Evolutionary conservation across 2,797 vertebrate species (phyloP).

Genomic region (Sebastes dallii): DNA sequence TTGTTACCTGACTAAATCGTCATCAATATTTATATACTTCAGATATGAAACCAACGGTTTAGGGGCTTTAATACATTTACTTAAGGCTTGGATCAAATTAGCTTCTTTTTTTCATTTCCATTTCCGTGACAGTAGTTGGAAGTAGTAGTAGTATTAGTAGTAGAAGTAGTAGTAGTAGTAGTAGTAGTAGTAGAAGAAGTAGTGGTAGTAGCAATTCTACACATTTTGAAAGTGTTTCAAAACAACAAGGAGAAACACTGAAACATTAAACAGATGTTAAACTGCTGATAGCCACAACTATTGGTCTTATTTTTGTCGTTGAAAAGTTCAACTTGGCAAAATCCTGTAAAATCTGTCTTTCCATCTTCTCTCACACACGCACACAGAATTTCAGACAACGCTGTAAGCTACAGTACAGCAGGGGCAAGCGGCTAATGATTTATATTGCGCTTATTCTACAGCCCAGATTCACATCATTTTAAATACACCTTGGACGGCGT

Average conservation of each 20-base stretch:
- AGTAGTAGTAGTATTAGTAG: no score
- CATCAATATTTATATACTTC: neutral
- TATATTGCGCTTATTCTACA: constrained; percentile 54
- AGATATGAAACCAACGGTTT: neutral
- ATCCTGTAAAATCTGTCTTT: neutral
- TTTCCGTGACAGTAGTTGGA: neutral
- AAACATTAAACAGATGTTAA: neutral
- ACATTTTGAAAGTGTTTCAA: neutral
- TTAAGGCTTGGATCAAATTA: neutral
- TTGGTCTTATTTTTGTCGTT: neutral
- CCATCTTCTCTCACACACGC: neutral
- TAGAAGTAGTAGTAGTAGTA: neutral
- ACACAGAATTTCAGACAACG: constrained; percentile 4
- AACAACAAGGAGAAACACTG: neutral
- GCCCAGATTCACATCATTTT: constrained; percentile 64
- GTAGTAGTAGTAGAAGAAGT: neutral
- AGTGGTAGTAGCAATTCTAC: neutral
- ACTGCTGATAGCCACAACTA: neutral
- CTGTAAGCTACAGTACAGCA: neutral
- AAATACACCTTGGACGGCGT: constrained; percentile 60
- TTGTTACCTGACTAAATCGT: neutral
- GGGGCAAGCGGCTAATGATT: constrained; percentile 41
- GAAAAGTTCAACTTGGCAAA: neutral
- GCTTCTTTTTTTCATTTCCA: neutral
- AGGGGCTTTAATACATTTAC: neutral